These are phyloP conservation scores for Leptinotarsa lineolata DNA, from an alignment of 1,140 invertebrate species.

Conservation along the genomic window DNA sequence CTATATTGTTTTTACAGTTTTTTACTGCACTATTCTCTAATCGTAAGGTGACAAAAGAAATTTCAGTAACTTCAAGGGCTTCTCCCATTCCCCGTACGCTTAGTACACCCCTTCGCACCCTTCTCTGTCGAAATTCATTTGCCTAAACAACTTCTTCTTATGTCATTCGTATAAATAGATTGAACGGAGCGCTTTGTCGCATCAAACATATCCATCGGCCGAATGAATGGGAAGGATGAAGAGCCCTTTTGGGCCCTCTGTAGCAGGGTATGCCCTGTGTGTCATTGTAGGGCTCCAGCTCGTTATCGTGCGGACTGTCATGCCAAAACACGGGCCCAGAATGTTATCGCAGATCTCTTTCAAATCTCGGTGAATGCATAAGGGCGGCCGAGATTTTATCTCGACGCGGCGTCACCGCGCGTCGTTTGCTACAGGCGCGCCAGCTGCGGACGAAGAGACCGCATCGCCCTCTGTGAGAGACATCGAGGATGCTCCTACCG, in stretches of 20 bases:
- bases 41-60: too few relatives aligned
- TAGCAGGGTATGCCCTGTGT: slow-evolving; percentile 14
- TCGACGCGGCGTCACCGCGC: slow-evolving; percentile 38
- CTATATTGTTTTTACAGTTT: too few relatives aligned
- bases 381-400: slow-evolving; percentile 55
- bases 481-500: background rate
- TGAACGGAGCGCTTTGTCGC: slow-evolving; percentile 26
- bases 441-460: slow-evolving; percentile 46
- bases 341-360: slow-evolving; percentile 58
- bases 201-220: slow-evolving; percentile 38
- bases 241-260: slow-evolving; percentile 39
- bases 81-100: too few relatives aligned
- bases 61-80: too few relatives aligned
- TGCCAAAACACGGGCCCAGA: slow-evolving; percentile 58
- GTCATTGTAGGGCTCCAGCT: slow-evolving; percentile 51
- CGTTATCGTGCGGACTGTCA: slow-evolving; percentile 57
- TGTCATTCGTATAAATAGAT: slow-evolving; percentile 24
- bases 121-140: slow-evolving; percentile 9
- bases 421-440: slow-evolving; percentile 54
- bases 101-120: background rate
- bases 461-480: slow-evolving; percentile 19
- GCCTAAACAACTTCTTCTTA: slow-evolving; percentile 21
- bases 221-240: slow-evolving; percentile 39
- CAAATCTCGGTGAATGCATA: slow-evolving; percentile 58
- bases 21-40: too few relatives aligned